Base-by-base conservation (phyloP, 2,113 vertebrate genomes). In the Hemiscyllium ocellatum region DNA sequence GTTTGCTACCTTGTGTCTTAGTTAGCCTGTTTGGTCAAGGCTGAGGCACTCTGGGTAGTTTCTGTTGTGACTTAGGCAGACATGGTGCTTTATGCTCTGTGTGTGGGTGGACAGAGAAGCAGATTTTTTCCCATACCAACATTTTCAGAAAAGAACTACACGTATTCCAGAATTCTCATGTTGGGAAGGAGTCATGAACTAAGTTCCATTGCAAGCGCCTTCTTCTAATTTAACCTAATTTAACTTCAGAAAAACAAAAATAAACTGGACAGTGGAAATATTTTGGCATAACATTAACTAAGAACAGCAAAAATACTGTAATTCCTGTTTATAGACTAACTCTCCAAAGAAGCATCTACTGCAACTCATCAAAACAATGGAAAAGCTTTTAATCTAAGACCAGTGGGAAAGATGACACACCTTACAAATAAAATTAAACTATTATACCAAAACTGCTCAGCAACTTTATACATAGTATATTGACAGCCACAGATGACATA, bases 231-330 rank as follows among this genome's bases (percentile, higher is more conserved):
- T 66, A 37, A 94, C 20, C 20, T n/a, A 69, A 3, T 94, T 69
- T 47, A 37, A 70, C 66, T 13, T n/a, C 65, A 94, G 66, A 42
- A 24, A 20, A 66, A 65, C 56, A 69, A 1, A 69, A 94, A 68
- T 3, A 8, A 69, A 47, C 20, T 69, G n/a, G 20, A 69, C n/a
- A 94, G 52, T 90, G 47, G 26, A 61, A 90, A 26, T 56, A 33
- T 90, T 52, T 90, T 90, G 87, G 33, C 87, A 90, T 90, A 90
- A 90, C 87, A 61, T 90, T 12, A 69, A 37, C n/a, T 42, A 37
- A 7, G 13, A 93, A 93, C 89, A 93, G 65, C 65, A 94, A 37
- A 69, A 42, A 69, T 37, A 42, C 2, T 69, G 33, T 37, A 69
- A 87, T 2, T 47, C 65, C 42, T 94, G 65, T 19, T 20, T 69